Base-by-base conservation (phyloP, 2,888 invertebrate genomes). In the Temnothorax unifasciatus region DNA sequence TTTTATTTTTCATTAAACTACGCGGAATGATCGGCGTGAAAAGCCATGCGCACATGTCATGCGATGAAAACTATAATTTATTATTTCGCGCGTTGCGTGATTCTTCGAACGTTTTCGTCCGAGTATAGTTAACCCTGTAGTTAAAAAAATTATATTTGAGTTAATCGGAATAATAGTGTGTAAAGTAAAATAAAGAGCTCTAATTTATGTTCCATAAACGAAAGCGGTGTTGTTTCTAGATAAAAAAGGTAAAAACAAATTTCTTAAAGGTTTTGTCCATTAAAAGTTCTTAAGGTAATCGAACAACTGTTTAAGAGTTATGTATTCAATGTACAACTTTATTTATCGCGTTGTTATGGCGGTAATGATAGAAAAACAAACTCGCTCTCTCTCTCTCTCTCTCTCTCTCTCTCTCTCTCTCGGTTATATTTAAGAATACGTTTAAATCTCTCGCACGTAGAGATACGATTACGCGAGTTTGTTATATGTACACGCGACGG, bases 371-470 rank as follows among this genome's bases (percentile, higher is more conserved):
- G 34, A 44, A 74, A 59, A 44, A 34, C 54, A 25, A 15, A 2
- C 13, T 21, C 21, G 0, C 21, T 21, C 21, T 21, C 21, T 21
- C 21, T 21, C 21, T 59, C 6, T n/a, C 41, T 41, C 15, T 74
- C 18, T 25, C 6, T 41, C 41, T 34, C 34, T 34, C 21, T 54
- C 38, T 76, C 9, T 18, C 11, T 50, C 2, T 52, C 52, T 54
- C n/a, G 3, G n/a, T 15, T 54, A 66, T 38, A 13, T 66, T 64
- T 38, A 76, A 64, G 34, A 34, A 54, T 66, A 29, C 1, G 29
- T 54, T 54, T 41, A 41, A 77, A 59, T 66, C 13, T 73, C 63
- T 52, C 79, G 18, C 83, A 75, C 59, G 82, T 73, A 66, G 59
- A 69, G 47, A 50, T 15, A 25, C 25, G 34, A 69, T 81, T 81